Evolutionary conservation across 2,797 vertebrate genomes (phyloP).

Genomic region (Cottoperca gobio): DNA sequence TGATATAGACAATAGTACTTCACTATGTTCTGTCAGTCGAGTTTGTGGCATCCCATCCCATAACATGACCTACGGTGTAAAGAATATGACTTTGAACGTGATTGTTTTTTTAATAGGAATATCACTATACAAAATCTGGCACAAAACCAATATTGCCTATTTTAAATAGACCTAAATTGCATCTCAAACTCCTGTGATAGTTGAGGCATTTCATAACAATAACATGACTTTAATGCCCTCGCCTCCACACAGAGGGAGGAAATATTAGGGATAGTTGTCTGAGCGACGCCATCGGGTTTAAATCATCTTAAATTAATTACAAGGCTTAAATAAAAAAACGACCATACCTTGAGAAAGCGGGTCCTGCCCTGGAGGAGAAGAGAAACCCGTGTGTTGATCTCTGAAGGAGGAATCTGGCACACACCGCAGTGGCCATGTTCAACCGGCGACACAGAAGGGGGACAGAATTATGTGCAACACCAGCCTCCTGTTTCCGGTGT

Average conservation of each 20-base stretch:
- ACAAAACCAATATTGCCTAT: not conserved
- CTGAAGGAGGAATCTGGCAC: slow-evolving; percentile 65
- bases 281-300: not conserved
- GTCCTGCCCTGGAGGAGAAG: slow-evolving; percentile 36
- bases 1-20: not conserved
- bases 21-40: not conserved
- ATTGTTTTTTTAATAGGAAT: not conserved
- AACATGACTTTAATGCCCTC: not conserved
- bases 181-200: not conserved
- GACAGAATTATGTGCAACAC: slow-evolving; percentile 60
- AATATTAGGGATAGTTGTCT: not conserved
- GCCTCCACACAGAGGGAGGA: not conserved
- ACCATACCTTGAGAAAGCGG: slow-evolving; percentile 68
- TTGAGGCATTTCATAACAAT: not conserved
- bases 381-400: slow-evolving; percentile 52
- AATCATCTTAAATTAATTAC: not conserved
- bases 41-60: not conserved
- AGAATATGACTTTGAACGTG: not conserved
- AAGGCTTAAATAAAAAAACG: not conserved
- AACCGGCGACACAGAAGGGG: slow-evolving; percentile 20
- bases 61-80: not conserved
- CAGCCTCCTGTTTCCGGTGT: slow-evolving; percentile 53
- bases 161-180: not conserved
- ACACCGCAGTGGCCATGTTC: slow-evolving; percentile 71
- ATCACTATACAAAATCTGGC: not conserved